These are phyloP conservation scores for Drosophila setifemur DNA, from an alignment of 1,140 invertebrate genomes.

Conservation along the genomic window DNA sequence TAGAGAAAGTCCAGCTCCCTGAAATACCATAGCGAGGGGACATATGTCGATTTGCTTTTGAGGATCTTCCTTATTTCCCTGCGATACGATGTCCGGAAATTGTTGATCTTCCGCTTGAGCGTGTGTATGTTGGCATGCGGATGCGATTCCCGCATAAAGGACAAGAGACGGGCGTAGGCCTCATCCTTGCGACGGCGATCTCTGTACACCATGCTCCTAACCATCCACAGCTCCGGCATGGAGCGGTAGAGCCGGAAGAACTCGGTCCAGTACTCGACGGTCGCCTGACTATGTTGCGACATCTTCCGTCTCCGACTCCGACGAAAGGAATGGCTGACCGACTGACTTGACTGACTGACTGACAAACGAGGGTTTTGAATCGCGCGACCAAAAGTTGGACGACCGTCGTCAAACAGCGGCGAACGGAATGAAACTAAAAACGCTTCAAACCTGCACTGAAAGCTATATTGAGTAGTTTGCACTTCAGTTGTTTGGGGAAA, in stretches of 20 bases:
- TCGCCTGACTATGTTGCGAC: slow-evolving; percentile 14
- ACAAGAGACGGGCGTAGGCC: slow-evolving; percentile 35
- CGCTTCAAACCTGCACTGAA: too few relatives aligned
- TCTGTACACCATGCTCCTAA: slow-evolving; percentile 43
- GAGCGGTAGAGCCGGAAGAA: slow-evolving; percentile 57
- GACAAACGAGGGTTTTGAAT: not conserved
- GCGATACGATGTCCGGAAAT: slow-evolving; percentile 60
- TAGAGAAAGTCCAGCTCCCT: slow-evolving; percentile 56
- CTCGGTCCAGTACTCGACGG: slow-evolving; percentile 27
- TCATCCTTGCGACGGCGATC: slow-evolving; percentile 34
- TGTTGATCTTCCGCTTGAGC: slow-evolving; percentile 64
- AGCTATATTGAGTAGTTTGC: too few relatives aligned
- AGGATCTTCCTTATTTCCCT: slow-evolving; percentile 56
- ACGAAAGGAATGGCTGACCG: not conserved
- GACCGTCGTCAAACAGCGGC: slow-evolving; percentile 32
- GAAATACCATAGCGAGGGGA: slow-evolving; percentile 53
- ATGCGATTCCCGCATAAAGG: slow-evolving; percentile 21
- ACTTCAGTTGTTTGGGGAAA: too few relatives aligned
- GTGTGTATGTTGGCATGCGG: slow-evolving; percentile 40
- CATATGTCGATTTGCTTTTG: slow-evolving; percentile 23
- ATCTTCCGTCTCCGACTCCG: slow-evolving; percentile 1
- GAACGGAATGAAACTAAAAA: too few relatives aligned
- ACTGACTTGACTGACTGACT: not conserved
- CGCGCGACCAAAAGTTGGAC: slow-evolving; percentile 42
- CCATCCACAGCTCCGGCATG: slow-evolving; percentile 63